Percentiles rank a stretch among this genome's conserved stretches.
Conservation (phyloP, 1,140 invertebrate species). For the Daktulosphaira vitifoliae region DNA sequence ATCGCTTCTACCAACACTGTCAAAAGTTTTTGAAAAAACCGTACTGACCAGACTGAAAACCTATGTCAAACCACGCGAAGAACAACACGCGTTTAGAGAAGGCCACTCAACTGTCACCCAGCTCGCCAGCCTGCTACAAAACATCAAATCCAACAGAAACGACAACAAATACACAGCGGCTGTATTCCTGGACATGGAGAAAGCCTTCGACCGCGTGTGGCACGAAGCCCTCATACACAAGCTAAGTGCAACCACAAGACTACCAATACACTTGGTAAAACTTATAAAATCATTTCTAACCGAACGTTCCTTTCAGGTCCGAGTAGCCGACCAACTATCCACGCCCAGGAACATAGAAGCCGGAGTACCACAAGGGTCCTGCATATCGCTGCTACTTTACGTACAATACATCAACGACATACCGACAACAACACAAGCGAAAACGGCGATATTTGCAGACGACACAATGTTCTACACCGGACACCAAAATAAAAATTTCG, state of each 20-base stretch:
- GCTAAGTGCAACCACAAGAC: not conserved
- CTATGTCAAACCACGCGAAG: conserved; percentile 26
- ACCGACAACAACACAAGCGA: not conserved
- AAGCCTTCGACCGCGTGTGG: conserved; percentile 42
- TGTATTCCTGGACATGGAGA: conserved; percentile 33
- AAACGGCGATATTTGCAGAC: not conserved
- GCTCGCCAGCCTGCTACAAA: conserved; percentile 31
- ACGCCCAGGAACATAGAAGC: not conserved
- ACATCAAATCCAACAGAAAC: conserved; percentile 29
- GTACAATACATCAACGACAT: not conserved
- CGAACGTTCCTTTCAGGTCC: not conserved
- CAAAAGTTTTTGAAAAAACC: conserved; percentile 4
- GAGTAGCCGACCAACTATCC: not conserved
- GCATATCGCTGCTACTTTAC: not conserved
- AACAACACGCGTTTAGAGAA: conserved; percentile 42
- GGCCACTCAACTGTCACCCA: conserved; percentile 38
- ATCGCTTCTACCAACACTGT: not conserved
- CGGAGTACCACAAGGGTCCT: conserved; percentile 9
- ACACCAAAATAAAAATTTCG: not conserved
- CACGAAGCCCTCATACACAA: conserved; percentile 38
- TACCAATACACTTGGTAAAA: not conserved
- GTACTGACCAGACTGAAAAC: not conserved
- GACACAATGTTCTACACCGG: not conserved
- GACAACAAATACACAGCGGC: conserved; percentile 32
- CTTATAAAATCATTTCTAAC: conserved; percentile 6